Base-by-base conservation (phyloP, 2,888 invertebrate genomes). In the Mechanitis messenoides region DNA sequence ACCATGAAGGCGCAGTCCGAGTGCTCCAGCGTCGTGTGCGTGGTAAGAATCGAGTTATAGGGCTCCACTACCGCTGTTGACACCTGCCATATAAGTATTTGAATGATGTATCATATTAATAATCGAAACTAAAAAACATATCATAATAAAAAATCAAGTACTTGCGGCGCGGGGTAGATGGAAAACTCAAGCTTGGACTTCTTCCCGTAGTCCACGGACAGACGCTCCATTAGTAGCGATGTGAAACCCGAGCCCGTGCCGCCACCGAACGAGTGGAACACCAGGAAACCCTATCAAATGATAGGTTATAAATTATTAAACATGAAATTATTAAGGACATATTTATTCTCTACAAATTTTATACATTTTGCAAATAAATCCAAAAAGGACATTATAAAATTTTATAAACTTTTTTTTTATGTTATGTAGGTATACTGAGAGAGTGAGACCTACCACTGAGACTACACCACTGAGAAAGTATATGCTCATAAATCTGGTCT, bases 191-290 rank as follows among this genome's bases (percentile, higher is more conserved):
- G 91, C 81, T 97, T 97, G 59, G 96, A 96, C 86, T 97, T 97
- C 87, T 97, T 97, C 69, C 97, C 97, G 84, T 97, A 98, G 85
- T 97, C 97, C 2, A 97, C 96, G 55, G 95, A 95, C 47, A 98
- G 92, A 56, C 96, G 92, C 85, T 98, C 97, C 97, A 97, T 97
- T 66, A 98, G 91, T 68, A 98, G 91, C 2, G 97, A 97, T 0
- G 97, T 96, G 87, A 98, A 98, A 31, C 98, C 98, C 45, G 96
- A 97, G 58, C 97, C 97, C 70, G 96, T 97, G 70, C 97, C 97
- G 67, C 94, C 95, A 63, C 94, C 97, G 79, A 97, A 97, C 12
- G 96, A 96, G 85, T 97, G 97, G 91, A 97, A 97, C 72, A 98
- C 94, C 74, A 97, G 92, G 88, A 97, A 97, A 35, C 97, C 97